Evolutionary conservation across 2,888 invertebrate genomes (phyloP).

Genomic region (Cyclophora punctaria): DNA sequence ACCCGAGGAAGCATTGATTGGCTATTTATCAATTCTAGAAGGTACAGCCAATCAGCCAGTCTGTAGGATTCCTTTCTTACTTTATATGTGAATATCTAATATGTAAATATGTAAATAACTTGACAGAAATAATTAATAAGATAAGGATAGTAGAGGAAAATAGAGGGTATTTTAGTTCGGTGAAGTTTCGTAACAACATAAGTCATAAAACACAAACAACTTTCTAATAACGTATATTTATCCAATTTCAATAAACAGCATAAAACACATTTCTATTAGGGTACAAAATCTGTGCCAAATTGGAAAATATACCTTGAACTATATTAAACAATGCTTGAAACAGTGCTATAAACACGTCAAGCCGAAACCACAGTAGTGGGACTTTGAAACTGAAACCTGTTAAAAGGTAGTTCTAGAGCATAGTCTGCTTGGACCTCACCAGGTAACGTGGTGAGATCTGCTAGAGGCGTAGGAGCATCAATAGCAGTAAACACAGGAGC

Average conservation of each 20-base stretch:
- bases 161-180: no score
- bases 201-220: slow-evolving; percentile 1
- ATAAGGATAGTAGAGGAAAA: no score
- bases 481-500: slow-evolving; percentile 38
- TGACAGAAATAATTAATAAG: no score
- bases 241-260: slow-evolving; percentile 31
- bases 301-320: slow-evolving; percentile 42
- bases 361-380: slow-evolving; percentile 68
- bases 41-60: no score
- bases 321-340: slow-evolving; percentile 45
- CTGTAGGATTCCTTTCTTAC: no score
- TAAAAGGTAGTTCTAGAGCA: slow-evolving; percentile 62
- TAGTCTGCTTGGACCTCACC: slow-evolving; percentile 68
- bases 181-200: no score
- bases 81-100: no score
- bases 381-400: slow-evolving; percentile 69
- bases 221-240: neutral
- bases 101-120: no score
- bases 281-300: slow-evolving; percentile 52
- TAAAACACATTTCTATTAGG: slow-evolving; percentile 48
- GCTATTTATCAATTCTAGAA: no score
- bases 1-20: no score
- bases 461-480: slow-evolving; percentile 42
- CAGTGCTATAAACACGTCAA: slow-evolving; percentile 52
- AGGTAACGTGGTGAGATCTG: slow-evolving; percentile 55